Conservation (phyloP, 2,797 vertebrate genomes). For the Dermochelys coriacea region DNA sequence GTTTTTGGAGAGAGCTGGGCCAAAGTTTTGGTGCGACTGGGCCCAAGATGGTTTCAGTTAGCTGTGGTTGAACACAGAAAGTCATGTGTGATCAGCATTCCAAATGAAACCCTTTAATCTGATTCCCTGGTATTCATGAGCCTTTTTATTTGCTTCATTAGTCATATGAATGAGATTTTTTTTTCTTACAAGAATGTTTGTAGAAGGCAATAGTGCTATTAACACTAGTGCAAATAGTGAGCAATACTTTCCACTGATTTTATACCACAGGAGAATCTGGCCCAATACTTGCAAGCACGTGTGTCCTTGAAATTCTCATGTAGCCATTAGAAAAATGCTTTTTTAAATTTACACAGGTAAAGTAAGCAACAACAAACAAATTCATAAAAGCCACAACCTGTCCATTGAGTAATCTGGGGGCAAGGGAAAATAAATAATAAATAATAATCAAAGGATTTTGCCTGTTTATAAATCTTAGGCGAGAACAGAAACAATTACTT, state of each 20-base stretch:
- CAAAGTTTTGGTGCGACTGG: neutral
- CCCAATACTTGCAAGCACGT: neutral
- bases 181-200: slow-evolving; percentile 1
- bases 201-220: neutral
- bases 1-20: neutral
- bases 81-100: neutral
- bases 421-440: neutral
- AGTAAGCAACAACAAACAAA: neutral
- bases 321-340: neutral
- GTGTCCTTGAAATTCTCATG: neutral
- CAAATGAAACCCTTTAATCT: neutral
- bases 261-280: neutral
- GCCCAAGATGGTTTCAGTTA: neutral
- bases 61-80: neutral
- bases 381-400: neutral
- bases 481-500: neutral
- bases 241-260: slow-evolving; percentile 21
- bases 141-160: neutral
- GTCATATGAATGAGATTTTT: neutral
- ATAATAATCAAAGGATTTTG: neutral
- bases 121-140: neutral
- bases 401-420: neutral
- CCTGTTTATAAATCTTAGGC: neutral
- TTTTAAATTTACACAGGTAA: slow-evolving; percentile 15
- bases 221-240: neutral